Percentiles rank a stretch among this genome's conserved stretches.
Conservation (phyloP, 2,797 vertebrate species). For the Betta splendens region DNA sequence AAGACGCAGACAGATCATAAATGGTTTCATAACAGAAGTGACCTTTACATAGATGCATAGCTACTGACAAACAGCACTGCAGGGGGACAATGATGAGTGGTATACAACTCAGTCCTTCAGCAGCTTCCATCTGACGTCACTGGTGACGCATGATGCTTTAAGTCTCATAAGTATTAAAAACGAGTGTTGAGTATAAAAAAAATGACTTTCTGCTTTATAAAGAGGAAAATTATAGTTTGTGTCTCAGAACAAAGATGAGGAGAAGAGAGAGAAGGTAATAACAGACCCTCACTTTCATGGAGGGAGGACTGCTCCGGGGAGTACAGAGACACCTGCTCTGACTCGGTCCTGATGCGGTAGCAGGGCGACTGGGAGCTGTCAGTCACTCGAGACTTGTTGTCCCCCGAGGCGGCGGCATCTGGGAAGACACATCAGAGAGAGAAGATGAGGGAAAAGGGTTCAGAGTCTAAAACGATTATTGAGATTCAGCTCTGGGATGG, state of each 20-base stretch:
- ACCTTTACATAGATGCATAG: conserved; percentile 61
- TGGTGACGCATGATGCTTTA: conserved; percentile 10
- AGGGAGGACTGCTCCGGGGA: conserved; percentile 93
- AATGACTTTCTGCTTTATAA: conserved; percentile 2
- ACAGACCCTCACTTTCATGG: conserved; percentile 99
- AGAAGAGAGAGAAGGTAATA: conserved; percentile 73
- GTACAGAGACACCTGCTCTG: conserved; percentile 89
- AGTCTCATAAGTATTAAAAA: conserved; percentile 1
- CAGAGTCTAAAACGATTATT: conserved; percentile 23
- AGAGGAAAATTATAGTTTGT: conserved; percentile 2
- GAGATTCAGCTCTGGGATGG: conserved; percentile 21
- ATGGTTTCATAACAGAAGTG: conserved; percentile 55
- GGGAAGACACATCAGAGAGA: conserved; percentile 56
- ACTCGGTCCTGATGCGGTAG: conserved; percentile 88
- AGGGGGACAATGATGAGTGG: conserved; percentile 23
- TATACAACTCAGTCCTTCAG: conserved; percentile 33
- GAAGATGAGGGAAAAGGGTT: conserved; percentile 26
- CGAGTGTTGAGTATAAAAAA: conserved; percentile 2
- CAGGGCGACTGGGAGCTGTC: conserved; percentile 87
- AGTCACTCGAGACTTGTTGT: conserved; percentile 86
- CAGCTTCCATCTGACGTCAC: conserved; percentile 28
- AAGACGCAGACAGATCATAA: conserved; percentile 26
- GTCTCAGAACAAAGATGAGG: conserved; percentile 10
- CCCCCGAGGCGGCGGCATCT: conserved; percentile 87
- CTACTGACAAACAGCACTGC: conserved; percentile 50